These are phyloP conservation scores for Neosilurus hyrtlii DNA, from an alignment of 2,797 vertebrate species.

Conservation along the genomic window DNA sequence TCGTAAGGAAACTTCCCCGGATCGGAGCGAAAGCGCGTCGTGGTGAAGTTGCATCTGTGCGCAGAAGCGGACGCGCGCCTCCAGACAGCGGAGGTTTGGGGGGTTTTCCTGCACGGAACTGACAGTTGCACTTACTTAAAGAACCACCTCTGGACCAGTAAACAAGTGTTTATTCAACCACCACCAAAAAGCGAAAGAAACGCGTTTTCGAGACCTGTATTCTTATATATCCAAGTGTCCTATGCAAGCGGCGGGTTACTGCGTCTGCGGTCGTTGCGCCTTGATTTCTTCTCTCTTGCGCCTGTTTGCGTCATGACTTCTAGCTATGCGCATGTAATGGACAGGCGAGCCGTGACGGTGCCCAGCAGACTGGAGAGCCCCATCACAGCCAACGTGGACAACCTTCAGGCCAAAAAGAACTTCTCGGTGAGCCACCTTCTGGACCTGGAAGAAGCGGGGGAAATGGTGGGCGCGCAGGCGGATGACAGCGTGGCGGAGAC, in stretches of 20 bases:
- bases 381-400: conserved; percentile 84
- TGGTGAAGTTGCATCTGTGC: conserved; percentile 25
- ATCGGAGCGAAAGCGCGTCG: conserved; percentile 38
- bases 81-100: not conserved
- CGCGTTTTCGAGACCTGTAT: not conserved
- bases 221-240: conserved; percentile 33
- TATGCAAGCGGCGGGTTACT: conserved; percentile 63
- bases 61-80: not conserved
- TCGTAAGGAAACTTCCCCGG: conserved; percentile 60
- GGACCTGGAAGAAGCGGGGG: conserved; percentile 94
- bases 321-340: conserved; percentile 94
- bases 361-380: conserved; percentile 90
- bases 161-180: not conserved
- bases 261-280: conserved; percentile 40
- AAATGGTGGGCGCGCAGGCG: conserved; percentile 87
- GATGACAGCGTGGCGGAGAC: conserved; percentile 88
- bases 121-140: not conserved
- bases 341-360: conserved; percentile 83
- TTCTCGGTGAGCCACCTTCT: conserved; percentile 98
- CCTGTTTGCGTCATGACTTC: conserved; percentile 84
- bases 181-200: not conserved
- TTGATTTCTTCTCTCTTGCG: no score
- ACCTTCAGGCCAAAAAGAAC: conserved; percentile 96
- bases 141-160: conserved; percentile 56
- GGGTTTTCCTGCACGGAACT: not conserved